Evolutionary conservation across 2,113 vertebrate species (phyloP).

Genomic region (Macaca nemestrina): DNA sequence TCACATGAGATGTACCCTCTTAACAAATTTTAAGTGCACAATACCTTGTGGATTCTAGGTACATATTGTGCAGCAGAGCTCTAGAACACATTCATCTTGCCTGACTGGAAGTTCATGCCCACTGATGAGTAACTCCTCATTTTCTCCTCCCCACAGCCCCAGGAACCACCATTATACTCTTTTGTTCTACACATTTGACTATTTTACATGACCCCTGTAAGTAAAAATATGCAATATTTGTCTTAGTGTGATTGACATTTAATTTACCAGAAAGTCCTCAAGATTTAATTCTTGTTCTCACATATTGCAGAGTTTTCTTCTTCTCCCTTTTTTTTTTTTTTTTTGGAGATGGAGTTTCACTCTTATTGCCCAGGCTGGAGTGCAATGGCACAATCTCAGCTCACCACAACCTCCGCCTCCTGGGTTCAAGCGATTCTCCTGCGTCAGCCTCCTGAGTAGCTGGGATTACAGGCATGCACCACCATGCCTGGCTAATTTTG

Average conservation of each 20-base stretch:
- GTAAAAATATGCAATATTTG: neutral
- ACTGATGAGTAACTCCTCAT: neutral
- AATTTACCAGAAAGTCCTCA: neutral
- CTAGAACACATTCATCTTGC: neutral
- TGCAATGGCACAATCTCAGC: accelerated
- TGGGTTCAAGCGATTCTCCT: too few species aligned
- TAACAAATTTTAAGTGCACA: neutral
- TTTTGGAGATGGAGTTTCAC: too few species aligned
- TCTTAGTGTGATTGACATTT: neutral
- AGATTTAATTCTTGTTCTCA: neutral
- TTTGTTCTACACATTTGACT: neutral
- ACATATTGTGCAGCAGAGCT: neutral
- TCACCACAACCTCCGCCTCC: too few species aligned
- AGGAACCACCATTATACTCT: neutral
- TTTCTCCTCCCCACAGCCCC: neutral
- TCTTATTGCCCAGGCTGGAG: too few species aligned
- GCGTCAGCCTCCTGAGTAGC: too few species aligned
- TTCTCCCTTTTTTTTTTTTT: too few species aligned
- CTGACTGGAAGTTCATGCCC: neutral
- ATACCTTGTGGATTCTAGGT: neutral
- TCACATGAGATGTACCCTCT: neutral
- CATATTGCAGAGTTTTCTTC: neutral
- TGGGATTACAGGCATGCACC: too few species aligned
- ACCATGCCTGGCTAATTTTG: too few species aligned
- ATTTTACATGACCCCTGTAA: neutral